phyloP scores from a whole-genome alignment of 2,797 vertebrate genomes.

The Lutjanus argentimaculatus region DNA sequence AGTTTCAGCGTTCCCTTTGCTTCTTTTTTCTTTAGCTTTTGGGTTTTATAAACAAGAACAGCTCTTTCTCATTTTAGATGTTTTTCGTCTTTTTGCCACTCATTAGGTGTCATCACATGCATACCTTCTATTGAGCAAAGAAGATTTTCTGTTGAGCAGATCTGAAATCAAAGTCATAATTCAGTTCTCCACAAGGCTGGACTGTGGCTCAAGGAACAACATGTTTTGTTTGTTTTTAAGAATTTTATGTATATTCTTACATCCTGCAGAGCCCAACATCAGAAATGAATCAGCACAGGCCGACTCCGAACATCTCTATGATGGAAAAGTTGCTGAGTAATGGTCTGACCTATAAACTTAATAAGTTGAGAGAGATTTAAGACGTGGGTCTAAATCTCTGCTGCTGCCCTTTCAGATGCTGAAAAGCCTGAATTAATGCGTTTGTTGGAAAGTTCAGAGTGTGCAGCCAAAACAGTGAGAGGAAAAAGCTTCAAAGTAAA shows the following conservation, averaged over 20 bases:
- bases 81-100: too few relatives aligned
- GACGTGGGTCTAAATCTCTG: background rate
- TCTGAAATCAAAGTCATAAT: background rate
- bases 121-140: too few relatives aligned
- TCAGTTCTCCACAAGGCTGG: background rate
- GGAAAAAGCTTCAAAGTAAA: background rate
- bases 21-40: too few relatives aligned
- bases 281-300: background rate
- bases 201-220: too few relatives aligned
- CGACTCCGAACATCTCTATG: background rate
- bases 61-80: too few relatives aligned
- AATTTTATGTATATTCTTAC: background rate
- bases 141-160: too few relatives aligned
- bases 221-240: background rate
- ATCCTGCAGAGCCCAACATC: background rate
- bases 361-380: background rate
- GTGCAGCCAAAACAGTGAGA: background rate
- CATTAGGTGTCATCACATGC: too few relatives aligned
- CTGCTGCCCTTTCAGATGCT: slow-evolving; percentile 31
- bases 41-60: too few relatives aligned
- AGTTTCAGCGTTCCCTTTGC: too few relatives aligned
- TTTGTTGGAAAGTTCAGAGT: slow-evolving; percentile 18
- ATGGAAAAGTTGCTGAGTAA: background rate
- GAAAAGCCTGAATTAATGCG: background rate
- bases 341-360: slow-evolving; percentile 3